phyloP scores from a whole-genome alignment of 30 jellyfish, hydroid and myxozoan species.

The Aurelia aurita region DNA sequence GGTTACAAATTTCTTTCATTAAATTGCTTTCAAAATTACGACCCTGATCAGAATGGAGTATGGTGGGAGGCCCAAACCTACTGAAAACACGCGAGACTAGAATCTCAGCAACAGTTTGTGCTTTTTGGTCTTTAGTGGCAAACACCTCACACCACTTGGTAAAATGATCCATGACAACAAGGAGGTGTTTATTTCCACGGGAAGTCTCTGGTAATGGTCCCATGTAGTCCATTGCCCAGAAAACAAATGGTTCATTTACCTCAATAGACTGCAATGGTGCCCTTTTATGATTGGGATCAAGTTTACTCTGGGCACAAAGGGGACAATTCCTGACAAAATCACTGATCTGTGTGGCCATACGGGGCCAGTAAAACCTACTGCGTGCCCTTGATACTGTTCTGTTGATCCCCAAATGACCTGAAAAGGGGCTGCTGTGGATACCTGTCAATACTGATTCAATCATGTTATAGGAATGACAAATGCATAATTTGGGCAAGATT shows the following conservation, averaged over 20 bases:
- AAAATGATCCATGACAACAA: slow-evolving; percentile 68
- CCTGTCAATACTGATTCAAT: slow-evolving; percentile 40
- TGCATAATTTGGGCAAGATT: slow-evolving; percentile 30
- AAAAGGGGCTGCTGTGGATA: slow-evolving; percentile 40
- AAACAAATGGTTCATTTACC: slow-evolving; percentile 57
- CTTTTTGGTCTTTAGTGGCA: no score
- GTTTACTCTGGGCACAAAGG: slow-evolving; percentile 37
- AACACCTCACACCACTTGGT: slow-evolving; percentile 64
- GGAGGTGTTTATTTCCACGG: slow-evolving; percentile 61
- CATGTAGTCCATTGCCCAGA: slow-evolving; percentile 59
- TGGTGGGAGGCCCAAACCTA: slow-evolving; percentile 11
- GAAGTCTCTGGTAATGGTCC: slow-evolving; percentile 72
- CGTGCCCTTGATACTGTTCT: slow-evolving; percentile 30
- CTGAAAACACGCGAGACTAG: slow-evolving; percentile 41
- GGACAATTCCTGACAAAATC: slow-evolving; percentile 36
- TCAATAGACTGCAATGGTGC: slow-evolving; percentile 56
- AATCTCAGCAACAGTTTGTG: no score
- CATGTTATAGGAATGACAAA: slow-evolving; percentile 37
- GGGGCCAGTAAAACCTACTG: slow-evolving; percentile 60
- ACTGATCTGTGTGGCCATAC: slow-evolving; percentile 7
- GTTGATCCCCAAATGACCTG: slow-evolving; percentile 62
- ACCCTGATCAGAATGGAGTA: slow-evolving; percentile 23
- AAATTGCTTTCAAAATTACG: slow-evolving; percentile 5
- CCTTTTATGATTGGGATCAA: neutral
- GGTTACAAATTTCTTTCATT: no score